These are phyloP conservation scores for Homarus americanus DNA, from an alignment of 1,140 invertebrate genomes.

Conservation along the genomic window DNA sequence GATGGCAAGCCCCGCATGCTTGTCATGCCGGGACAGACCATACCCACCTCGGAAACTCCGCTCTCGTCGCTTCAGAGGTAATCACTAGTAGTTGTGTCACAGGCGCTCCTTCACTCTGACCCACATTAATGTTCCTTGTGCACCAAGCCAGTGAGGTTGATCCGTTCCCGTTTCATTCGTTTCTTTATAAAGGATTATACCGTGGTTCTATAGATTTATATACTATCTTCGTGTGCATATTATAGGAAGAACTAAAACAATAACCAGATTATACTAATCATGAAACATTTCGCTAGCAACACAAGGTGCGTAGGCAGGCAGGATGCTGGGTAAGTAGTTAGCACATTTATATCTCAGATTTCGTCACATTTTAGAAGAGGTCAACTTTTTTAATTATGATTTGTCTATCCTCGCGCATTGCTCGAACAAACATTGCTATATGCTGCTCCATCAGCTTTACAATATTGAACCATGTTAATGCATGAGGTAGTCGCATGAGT, in stretches of 20 bases:
- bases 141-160: slow-evolving; percentile 62
- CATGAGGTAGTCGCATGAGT: slow-evolving; percentile 37
- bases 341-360: slow-evolving; percentile 16
- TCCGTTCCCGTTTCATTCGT: slow-evolving; percentile 51
- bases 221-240: slow-evolving; percentile 20
- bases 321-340: slow-evolving; percentile 60
- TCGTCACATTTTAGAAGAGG: slow-evolving; percentile 26
- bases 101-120: slow-evolving; percentile 25
- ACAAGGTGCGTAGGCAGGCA: slow-evolving; percentile 65
- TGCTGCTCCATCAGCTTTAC: slow-evolving; percentile 22
- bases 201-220: slow-evolving; percentile 25
- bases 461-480: slow-evolving; percentile 10
- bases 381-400: slow-evolving; percentile 11
- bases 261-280: slow-evolving; percentile 39
- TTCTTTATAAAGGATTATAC: neutral
- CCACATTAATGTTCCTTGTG: neutral
- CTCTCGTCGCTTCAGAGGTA: slow-evolving; percentile 74
- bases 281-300: slow-evolving; percentile 47
- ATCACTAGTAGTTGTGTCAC: neutral
- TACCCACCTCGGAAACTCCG: slow-evolving; percentile 53
- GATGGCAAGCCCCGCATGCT: slow-evolving; percentile 67
- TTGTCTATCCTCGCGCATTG: slow-evolving; percentile 29
- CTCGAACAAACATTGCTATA: slow-evolving; percentile 31
- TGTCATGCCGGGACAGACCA: slow-evolving; percentile 54
- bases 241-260: slow-evolving; percentile 2